Conservation (phyloP, 2,113 vertebrate species). For the Microcebus lehilahytsara region DNA sequence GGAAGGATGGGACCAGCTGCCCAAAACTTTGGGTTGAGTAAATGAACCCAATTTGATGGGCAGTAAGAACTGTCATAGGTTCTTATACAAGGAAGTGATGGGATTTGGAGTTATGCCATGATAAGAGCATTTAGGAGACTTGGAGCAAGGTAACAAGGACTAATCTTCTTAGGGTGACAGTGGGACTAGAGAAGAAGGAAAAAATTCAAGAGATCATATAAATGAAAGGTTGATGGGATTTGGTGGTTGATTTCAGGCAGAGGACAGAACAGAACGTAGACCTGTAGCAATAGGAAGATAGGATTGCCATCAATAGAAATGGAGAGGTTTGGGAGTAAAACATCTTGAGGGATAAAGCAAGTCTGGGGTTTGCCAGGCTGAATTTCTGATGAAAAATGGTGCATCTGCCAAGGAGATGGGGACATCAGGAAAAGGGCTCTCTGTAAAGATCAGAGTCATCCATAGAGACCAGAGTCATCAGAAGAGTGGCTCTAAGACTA, state of each 20-base stretch:
- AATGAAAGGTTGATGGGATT: not conserved
- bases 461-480: not conserved
- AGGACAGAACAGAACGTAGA: not conserved
- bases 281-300: not conserved
- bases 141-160: not conserved
- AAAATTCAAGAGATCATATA: not conserved
- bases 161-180: not conserved
- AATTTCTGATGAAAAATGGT: not conserved
- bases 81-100: not conserved
- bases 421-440: not conserved
- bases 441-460: not conserved
- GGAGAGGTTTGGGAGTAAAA: not conserved
- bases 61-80: not conserved
- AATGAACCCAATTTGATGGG: not conserved
- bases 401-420: not conserved
- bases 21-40: not conserved
- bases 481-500: not conserved
- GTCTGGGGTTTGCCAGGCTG: not conserved
- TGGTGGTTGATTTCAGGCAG: not conserved
- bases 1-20: not conserved
- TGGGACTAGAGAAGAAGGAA: not conserved
- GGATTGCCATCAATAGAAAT: not conserved
- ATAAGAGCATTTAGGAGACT: not conserved
- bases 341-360: not conserved
- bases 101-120: not conserved